Base-by-base conservation (phyloP, 2,113 vertebrate genomes). In the Ia io region DNA sequence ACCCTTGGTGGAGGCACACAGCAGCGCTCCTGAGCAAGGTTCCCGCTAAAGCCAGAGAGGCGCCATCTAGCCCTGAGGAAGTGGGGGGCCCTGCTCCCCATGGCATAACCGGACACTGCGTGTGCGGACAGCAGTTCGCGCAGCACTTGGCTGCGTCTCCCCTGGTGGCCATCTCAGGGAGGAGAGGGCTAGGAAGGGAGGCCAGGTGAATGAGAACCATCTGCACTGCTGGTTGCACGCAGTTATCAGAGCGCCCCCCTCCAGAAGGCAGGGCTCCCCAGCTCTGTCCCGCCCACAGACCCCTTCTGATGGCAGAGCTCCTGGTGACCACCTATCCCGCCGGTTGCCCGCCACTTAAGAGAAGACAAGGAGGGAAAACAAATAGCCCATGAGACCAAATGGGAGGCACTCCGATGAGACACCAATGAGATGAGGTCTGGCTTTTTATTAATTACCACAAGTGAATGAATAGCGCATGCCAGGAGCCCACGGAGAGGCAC, bases 371-470 rank as follows among this genome's bases (percentile, higher is more conserved):
- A 56, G n/a, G 22, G 56, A 11, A 77, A 59, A 56, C 78, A 69
- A 22, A 13, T 5, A 80, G 63, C 51, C n/a, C 37, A 47, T 79
- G 67, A 82, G 87, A 44, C 16, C 6, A 20, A 78, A 76, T 3
- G 12, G 23, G 82, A 88, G 63, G 56, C 69, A 17, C 88, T 87
- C 42, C 35, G 65, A 71, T 84, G 91, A 93, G 91, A 90, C 14
- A 70, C 51, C 69, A 49, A 28, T 42, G 84, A 86, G 63, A 44
- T 77, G 77, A 90, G 69, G 65, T 79, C 82, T 93, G 80, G 70
- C 77, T 91, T 84, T 84, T 76, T 89, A 87, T 77, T 93, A 90
- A 96, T 96, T 80, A 89, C 84, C 51, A 25, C 47, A 65, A 83
- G 91, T 63, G 77, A 93, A 89, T 94, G 86, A 91, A 53, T 67